phyloP scores from a whole-genome alignment of 2,888 invertebrate genomes.

The Agrochola litura region DNA sequence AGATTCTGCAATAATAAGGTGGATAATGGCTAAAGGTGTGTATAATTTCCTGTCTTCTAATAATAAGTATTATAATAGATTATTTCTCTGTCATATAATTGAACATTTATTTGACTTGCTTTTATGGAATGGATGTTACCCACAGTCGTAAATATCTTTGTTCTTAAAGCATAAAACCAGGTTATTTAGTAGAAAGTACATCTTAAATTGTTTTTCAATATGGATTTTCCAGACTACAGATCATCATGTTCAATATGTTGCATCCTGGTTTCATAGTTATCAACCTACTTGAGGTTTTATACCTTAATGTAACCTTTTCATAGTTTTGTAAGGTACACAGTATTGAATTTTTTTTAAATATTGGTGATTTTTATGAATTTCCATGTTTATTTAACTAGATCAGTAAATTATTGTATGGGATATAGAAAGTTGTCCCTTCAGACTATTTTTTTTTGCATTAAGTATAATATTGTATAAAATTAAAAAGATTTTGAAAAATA shows the following conservation, averaged over 20 bases:
- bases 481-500: too few species aligned
- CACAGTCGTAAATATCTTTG: constrained; percentile 2
- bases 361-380: background rate
- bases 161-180: background rate
- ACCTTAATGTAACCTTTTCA: background rate
- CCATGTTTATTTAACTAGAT: background rate
- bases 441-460: background rate
- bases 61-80: constrained; percentile 8
- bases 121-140: constrained; percentile 17
- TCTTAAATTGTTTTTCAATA: background rate
- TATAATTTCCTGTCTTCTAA: constrained; percentile 51
- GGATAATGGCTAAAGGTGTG: constrained; percentile 75
- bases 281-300: constrained; percentile 13
- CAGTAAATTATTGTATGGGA: background rate
- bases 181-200: background rate
- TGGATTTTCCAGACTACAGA: constrained; percentile 1
- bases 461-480: background rate
- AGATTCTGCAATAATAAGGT: constrained; percentile 56
- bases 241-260: constrained; percentile 38
- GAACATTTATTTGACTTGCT: constrained; percentile 34
- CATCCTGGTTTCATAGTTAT: constrained; percentile 15
- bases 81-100: constrained; percentile 41
- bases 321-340: background rate
- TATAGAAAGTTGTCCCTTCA: constrained; percentile 6
- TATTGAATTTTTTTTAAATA: background rate